These are phyloP conservation scores for Andinoacara biseriatus DNA, from an alignment of 2,113 vertebrate genomes.

Conservation along the genomic window DNA sequence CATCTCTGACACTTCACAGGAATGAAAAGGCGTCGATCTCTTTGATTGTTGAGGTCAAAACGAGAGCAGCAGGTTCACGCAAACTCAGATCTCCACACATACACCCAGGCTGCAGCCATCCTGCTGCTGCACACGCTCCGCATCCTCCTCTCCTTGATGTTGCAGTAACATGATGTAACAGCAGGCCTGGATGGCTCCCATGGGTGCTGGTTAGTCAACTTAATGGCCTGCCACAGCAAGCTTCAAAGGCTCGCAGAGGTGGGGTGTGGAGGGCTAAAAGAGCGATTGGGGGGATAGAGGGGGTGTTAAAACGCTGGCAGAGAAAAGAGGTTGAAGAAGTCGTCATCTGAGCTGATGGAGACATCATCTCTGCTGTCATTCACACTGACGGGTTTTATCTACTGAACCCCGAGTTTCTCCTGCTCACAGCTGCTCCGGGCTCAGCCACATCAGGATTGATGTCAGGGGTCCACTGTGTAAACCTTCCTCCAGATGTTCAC, in stretches of 20 bases:
- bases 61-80: constrained; percentile 60
- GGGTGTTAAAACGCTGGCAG: constrained; percentile 1
- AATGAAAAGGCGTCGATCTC: constrained; percentile 11
- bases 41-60: constrained; percentile 69
- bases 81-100: constrained; percentile 37
- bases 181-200: constrained; percentile 38
- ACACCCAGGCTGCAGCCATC: neutral
- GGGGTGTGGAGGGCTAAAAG: neutral
- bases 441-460: neutral
- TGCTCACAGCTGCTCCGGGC: neutral
- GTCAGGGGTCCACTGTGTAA: neutral
- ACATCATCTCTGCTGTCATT: neutral
- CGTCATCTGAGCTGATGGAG: neutral
- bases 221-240: constrained; percentile 48
- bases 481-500: constrained; percentile 13
- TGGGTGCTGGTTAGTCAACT: constrained; percentile 57
- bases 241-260: constrained; percentile 56
- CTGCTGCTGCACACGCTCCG: constrained; percentile 8
- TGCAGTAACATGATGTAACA: constrained; percentile 57
- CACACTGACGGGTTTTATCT: neutral
- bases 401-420: neutral
- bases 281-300: constrained; percentile 13
- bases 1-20: constrained; percentile 55
- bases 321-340: constrained; percentile 44
- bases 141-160: constrained; percentile 53